Base-by-base conservation (phyloP, 2,113 vertebrate species). In the Oncorhynchus keta region DNA sequence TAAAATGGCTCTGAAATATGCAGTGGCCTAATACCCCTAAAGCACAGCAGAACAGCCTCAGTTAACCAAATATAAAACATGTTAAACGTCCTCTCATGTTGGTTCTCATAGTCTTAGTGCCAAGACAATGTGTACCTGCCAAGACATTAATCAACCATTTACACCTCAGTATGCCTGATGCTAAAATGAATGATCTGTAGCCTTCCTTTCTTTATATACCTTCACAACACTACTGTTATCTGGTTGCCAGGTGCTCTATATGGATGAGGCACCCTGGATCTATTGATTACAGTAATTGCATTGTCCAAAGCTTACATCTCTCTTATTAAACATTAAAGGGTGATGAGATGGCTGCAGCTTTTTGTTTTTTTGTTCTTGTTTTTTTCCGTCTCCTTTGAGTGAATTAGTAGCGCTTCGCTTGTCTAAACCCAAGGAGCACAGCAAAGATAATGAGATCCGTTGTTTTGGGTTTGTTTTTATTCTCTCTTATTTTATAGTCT, bases 231-330 rank as follows among this genome's bases (percentile, higher is more conserved):
- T 20, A 6, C 24, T 55, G 45, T 69, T 65, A 76, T 76, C 68
- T 65, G 64, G 32, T 76, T 76, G 28, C 16, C 74, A 8, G 24
- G 65, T 30, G 48, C 12, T 30, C 59, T 55, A 30, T 7, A 7
- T 24, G 35, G 64, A 48, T 57, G 55, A 49, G 68, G 65, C 26
- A 69, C 67, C 48, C 66, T 55, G 48, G 22, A 76, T 68, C 65
- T 76, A 68, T 76, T 39, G 66, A 76, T 68, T 76, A 76, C 39
- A 76, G 65, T 76, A 76, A 69, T 68, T 76, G 66, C 35, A 59
- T 76, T 59, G 65, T 76, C 45, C 68, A 30, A 62, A 66, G 45
- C 39, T 66, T 39, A 61, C n/a, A 57, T 66, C 66, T 59, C 39
- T 45, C 39, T 45, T 11, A 45, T 45, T 45, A 11, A 45, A 45